Evolutionary conservation across 2,113 vertebrate genomes (phyloP).

Genomic region (Sphyrna mokarran): DNA sequence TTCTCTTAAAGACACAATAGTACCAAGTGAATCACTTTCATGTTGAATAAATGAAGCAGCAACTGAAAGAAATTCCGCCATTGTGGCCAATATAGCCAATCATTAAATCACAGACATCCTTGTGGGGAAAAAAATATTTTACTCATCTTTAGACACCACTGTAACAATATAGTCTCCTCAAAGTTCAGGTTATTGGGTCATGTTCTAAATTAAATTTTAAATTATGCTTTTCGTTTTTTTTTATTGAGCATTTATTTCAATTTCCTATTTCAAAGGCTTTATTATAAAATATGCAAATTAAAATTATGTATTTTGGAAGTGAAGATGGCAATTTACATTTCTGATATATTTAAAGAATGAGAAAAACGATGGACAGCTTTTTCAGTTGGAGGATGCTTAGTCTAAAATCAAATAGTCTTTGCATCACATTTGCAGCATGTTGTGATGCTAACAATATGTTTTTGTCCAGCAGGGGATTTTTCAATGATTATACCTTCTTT

Average conservation of each 20-base stretch:
- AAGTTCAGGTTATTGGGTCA: not conserved
- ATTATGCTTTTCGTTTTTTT: not conserved
- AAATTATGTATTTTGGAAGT: not conserved
- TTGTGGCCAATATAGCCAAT: not conserved
- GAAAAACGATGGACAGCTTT: not conserved
- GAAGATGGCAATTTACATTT: not conserved
- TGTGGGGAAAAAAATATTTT: not conserved
- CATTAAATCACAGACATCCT: not conserved
- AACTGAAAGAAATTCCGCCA: not conserved
- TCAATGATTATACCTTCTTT: not conserved
- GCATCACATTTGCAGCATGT: not conserved
- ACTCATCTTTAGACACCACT: not conserved
- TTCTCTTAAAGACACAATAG: not conserved
- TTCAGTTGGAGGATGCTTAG: no score
- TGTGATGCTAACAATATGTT: no score
- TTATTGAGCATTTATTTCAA: not conserved
- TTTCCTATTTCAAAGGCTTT: not conserved
- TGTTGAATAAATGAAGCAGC: constrained; percentile 8
- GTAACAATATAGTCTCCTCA: not conserved
- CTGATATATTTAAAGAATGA: not conserved
- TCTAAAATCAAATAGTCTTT: not conserved
- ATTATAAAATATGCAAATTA: not conserved
- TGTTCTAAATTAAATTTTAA: not conserved
- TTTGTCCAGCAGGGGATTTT: not conserved
- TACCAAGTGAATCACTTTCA: not conserved